Base-by-base conservation (phyloP, 2,113 vertebrate genomes). In the Anhinga rufa region DNA sequence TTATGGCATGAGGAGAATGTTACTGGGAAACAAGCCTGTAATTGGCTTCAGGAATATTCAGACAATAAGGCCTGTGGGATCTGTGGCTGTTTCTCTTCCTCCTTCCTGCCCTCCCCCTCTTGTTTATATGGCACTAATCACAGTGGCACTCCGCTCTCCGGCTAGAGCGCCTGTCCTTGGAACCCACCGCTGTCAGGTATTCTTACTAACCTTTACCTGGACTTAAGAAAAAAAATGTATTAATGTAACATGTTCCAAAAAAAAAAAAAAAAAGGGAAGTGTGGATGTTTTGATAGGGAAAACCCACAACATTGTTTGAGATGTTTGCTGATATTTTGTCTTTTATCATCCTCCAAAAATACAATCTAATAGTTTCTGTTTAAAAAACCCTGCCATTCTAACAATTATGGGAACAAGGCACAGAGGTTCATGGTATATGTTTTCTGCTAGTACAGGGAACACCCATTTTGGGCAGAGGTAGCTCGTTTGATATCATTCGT, bases 51-150 rank as follows among this genome's bases (percentile, higher is more conserved):
- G 82, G 31, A 91, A 40, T 92, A 82, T 72, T 88, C 61, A 51
- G 57, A 69, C 82, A 87, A 95, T 80, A 86, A 91, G 66, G 46
- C 78, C 82, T 82, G 14, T 82, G 95, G 93, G 87, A 93, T 85
- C 49, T 88, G 85, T 52, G 62, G 66, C 66, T 89, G 40, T 61
- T 95, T 94, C 31, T 85, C 10, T 76, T 91, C 72, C 36, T 94
- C 51, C 58, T 92, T 94, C 65, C 24, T 64, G 61, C 78, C 52
- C 13, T 82, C 19, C 34, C 28, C 21, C 10, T 82, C 84, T 69
- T 90, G 31, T 94, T 92, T 93, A 21, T 82, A 49, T 31, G 66
- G 14, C 54, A 74, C 17, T 77, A 55, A 66, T 78, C 38, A 32
- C 48, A 16, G 64, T 34, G 38, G 15, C 1, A 1, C 28, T 93